These are phyloP conservation scores for Leistus spinibarbis DNA, from an alignment of 2,888 invertebrate species.

Conservation along the genomic window DNA sequence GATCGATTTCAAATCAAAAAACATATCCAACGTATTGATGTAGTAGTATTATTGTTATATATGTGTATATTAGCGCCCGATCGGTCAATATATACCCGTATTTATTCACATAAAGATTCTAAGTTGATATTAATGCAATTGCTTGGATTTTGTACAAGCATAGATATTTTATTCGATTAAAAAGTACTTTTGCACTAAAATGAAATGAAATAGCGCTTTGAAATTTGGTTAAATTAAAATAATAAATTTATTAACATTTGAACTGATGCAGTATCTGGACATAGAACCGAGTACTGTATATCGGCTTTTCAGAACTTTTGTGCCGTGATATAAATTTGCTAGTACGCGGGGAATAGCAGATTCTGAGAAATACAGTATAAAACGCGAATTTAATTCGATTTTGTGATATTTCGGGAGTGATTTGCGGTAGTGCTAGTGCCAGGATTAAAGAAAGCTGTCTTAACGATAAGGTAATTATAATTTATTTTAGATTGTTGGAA, in stretches of 20 bases:
- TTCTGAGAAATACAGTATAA: background rate
- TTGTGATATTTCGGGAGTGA: background rate
- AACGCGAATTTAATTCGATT: background rate
- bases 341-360: background rate
- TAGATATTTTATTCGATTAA: no score
- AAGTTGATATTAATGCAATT: no score
- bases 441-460: background rate
- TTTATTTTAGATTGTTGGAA: no score
- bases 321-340: background rate
- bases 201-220: no score
- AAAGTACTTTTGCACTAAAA: no score
- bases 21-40: background rate
- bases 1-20: background rate
- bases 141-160: no score
- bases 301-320: no score
- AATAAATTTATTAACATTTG: no score
- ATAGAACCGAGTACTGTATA: background rate
- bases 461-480: no score
- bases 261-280: no score
- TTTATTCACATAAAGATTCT: background rate
- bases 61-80: background rate
- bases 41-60: background rate
- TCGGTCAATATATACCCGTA: background rate
- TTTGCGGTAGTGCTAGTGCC: background rate
- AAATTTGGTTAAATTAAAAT: no score